Percentiles rank a stretch among this genome's conserved stretches.
Evolutionary conservation across 2,888 invertebrate species (phyloP).

Genomic region (Lochmaea crataegi): DNA sequence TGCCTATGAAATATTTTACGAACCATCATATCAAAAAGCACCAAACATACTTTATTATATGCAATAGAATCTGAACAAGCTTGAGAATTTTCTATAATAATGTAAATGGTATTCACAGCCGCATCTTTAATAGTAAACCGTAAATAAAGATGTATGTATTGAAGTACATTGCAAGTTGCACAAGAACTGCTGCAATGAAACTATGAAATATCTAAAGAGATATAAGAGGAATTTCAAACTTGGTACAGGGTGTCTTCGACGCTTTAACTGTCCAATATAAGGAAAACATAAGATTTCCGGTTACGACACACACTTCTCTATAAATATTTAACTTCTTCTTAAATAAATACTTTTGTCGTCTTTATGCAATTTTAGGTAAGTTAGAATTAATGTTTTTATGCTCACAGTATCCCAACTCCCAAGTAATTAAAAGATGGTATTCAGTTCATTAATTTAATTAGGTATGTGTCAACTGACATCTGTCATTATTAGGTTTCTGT

Average conservation of each 20-base stretch:
- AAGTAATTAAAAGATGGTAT: too few species aligned
- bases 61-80: slow-evolving; percentile 25
- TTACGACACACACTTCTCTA: too few species aligned
- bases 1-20: slow-evolving; percentile 14
- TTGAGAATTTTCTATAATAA: slow-evolving; percentile 27
- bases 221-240: not conserved
- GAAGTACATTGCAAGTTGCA: slow-evolving; percentile 19
- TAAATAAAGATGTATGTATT: slow-evolving; percentile 27
- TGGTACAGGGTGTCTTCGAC: not conserved
- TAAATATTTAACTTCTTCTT: too few species aligned
- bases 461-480: too few species aligned
- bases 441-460: too few species aligned
- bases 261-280: too few species aligned
- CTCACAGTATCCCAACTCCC: too few species aligned
- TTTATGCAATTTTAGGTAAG: too few species aligned
- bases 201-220: slow-evolving; percentile 15
- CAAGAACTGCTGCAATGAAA: slow-evolving; percentile 19
- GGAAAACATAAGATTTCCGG: too few species aligned
- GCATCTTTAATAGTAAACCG: slow-evolving; percentile 18
- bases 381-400: too few species aligned
- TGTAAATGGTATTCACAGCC: slow-evolving; percentile 26
- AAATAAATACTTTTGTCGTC: too few species aligned
- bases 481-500: too few species aligned
- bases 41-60: slow-evolving; percentile 20
- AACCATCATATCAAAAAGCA: slow-evolving; percentile 12